Percentiles rank a stretch among this genome's conserved stretches.
Evolutionary conservation across 2,888 invertebrate species (phyloP).

Genomic region (Calameuta pallipes): DNA sequence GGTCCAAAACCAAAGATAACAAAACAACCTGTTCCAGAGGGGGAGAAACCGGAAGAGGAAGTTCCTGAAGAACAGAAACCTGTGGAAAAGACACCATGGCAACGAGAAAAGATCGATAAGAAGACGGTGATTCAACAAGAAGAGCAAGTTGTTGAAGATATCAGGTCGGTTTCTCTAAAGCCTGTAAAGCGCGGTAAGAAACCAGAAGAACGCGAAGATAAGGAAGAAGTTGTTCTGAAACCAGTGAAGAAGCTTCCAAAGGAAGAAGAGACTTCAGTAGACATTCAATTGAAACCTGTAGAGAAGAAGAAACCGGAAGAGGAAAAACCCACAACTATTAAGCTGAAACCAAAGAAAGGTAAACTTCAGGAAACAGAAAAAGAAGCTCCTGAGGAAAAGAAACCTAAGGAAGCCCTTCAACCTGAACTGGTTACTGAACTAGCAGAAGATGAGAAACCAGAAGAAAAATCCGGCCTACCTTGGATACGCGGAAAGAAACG

Average conservation of each 20-base stretch:
- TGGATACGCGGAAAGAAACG: slow-evolving; percentile 50
- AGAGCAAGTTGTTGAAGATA: slow-evolving; percentile 23
- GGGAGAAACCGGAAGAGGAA: slow-evolving; percentile 37
- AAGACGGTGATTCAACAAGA: slow-evolving; percentile 46
- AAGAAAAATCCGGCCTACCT: slow-evolving; percentile 42
- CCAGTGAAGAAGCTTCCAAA: slow-evolving; percentile 24
- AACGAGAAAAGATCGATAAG: slow-evolving; percentile 57
- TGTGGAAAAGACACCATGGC: slow-evolving; percentile 48
- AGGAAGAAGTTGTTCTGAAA: slow-evolving; percentile 33
- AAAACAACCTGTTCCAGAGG: slow-evolving; percentile 23
- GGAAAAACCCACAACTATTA: slow-evolving; percentile 25
- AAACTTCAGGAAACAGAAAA: slow-evolving; percentile 18
- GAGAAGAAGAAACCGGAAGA: slow-evolving; percentile 26
- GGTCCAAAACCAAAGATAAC: slow-evolving; percentile 27
- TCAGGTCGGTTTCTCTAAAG: slow-evolving; percentile 30
- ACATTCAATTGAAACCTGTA: slow-evolving; percentile 46
- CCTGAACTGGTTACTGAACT: slow-evolving; percentile 39
- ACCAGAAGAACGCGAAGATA: slow-evolving; percentile 36
- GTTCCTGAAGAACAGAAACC: slow-evolving; percentile 37
- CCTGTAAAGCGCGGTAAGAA: slow-evolving; percentile 32
- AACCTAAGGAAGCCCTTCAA: slow-evolving; percentile 27
- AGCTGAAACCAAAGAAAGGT: slow-evolving; percentile 24
- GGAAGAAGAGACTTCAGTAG: slow-evolving; percentile 32
- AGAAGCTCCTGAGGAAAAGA: slow-evolving; percentile 30
- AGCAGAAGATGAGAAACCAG: slow-evolving; percentile 39